These are phyloP conservation scores for Limnothrissa miodon DNA, from an alignment of 2,113 vertebrate species.

Conservation along the genomic window DNA sequence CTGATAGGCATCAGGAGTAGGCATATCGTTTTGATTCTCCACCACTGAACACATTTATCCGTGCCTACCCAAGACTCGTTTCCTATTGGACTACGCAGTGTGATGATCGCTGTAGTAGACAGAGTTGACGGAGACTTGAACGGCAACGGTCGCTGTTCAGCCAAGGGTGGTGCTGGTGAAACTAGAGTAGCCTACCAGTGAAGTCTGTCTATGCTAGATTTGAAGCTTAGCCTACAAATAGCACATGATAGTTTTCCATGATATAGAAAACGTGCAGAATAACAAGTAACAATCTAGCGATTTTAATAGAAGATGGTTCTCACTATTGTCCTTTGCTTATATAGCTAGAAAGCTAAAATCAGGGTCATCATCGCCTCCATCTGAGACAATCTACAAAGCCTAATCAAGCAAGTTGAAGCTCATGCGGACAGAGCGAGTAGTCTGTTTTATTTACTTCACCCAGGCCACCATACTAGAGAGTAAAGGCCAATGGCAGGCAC, in stretches of 20 bases:
- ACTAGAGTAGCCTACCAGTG: not conserved
- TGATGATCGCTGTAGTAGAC: conserved; percentile 54
- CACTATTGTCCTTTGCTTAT: not conserved
- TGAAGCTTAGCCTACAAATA: too few species aligned
- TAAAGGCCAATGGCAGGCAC: not conserved
- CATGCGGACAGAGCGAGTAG: not conserved
- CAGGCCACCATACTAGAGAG: not conserved
- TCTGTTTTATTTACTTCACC: not conserved
- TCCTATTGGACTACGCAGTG: conserved; percentile 64
- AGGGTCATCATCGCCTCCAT: not conserved
- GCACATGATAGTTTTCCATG: too few species aligned
- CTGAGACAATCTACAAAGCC: not conserved
- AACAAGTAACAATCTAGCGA: too few species aligned
- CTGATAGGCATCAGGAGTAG: not conserved
- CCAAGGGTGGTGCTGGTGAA: conserved; percentile 56
- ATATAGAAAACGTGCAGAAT: too few species aligned
- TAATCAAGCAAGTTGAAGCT: conserved; percentile 1
- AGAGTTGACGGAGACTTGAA: conserved; percentile 42
- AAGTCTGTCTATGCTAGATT: not conserved
- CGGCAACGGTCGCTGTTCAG: conserved; percentile 61
- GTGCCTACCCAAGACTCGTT: conserved; percentile 54
- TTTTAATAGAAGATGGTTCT: not conserved
- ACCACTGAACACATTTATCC: conserved; percentile 49
- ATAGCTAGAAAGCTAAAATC: not conserved
- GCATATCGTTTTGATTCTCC: conserved; percentile 45